These are phyloP conservation scores for Watsonalla cultraria DNA, from an alignment of 2,888 invertebrate species.

Conservation along the genomic window DNA sequence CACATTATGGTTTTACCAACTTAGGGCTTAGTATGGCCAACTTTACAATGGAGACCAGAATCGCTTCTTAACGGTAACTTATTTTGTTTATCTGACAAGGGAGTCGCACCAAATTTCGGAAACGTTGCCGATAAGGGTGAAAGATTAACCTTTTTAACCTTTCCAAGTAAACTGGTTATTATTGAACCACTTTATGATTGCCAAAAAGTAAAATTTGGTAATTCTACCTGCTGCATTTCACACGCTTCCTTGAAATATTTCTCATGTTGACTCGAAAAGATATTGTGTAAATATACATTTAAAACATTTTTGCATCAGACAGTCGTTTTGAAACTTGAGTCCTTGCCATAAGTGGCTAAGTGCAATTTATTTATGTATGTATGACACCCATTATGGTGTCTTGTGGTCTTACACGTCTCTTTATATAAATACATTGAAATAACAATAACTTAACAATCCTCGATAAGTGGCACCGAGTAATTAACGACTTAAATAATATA, in stretches of 20 bases:
- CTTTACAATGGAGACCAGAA: too few species aligned
- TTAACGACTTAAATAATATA: too few species aligned
- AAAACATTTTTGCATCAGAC: conserved; percentile 16
- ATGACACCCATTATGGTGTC: too few species aligned
- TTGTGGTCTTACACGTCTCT: too few species aligned
- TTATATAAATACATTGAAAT: too few species aligned
- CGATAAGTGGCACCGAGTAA: too few species aligned
- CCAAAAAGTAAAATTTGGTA: not conserved
- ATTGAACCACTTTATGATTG: not conserved
- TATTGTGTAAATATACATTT: conserved; percentile 28
- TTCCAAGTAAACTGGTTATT: not conserved
- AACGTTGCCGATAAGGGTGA: not conserved
- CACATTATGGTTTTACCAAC: too few species aligned
- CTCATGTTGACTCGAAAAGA: conserved; percentile 27
- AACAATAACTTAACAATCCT: too few species aligned
- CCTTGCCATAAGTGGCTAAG: conserved; percentile 27
- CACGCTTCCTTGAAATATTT: conserved; percentile 25
- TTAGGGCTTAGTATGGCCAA: too few species aligned
- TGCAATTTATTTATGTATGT: conserved; percentile 31
- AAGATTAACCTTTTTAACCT: not conserved
- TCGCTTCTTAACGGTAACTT: too few species aligned
- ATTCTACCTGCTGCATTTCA: not conserved
- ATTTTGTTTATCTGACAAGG: not conserved
- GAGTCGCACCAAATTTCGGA: not conserved
- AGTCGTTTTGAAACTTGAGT: not conserved